phyloP scores from a whole-genome alignment of 2,888 invertebrate species.

The Ormyrus pomaceus region DNA sequence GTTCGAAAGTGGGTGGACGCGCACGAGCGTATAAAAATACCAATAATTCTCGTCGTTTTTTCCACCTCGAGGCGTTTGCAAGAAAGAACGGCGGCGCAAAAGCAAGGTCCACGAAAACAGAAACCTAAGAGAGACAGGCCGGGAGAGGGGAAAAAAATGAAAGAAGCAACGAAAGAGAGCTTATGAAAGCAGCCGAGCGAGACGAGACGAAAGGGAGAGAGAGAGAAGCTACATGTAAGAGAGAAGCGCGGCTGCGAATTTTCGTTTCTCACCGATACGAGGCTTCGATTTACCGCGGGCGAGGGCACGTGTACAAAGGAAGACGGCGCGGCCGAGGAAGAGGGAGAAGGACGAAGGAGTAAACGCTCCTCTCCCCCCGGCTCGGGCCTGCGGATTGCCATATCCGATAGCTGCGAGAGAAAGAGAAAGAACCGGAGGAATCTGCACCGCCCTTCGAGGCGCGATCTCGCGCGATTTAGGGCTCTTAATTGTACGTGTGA shows the following conservation, averaged over 20 bases:
- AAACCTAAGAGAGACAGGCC: slow-evolving; percentile 27
- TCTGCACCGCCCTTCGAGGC: slow-evolving; percentile 67
- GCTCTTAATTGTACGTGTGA: slow-evolving; percentile 72
- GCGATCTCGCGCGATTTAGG: slow-evolving; percentile 72
- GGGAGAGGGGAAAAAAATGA: not conserved
- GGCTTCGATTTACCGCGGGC: slow-evolving; percentile 56
- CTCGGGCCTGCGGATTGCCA: slow-evolving; percentile 25
- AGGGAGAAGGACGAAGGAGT: slow-evolving; percentile 11
- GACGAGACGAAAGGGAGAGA: slow-evolving; percentile 8
- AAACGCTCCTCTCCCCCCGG: slow-evolving; percentile 7
- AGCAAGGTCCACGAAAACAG: slow-evolving; percentile 44
- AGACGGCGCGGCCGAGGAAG: slow-evolving; percentile 21
- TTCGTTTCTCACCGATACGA: slow-evolving; percentile 57
- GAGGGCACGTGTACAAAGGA: slow-evolving; percentile 36
- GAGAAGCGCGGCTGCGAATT: slow-evolving; percentile 44
- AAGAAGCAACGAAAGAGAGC: not conserved
- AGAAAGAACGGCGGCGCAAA: slow-evolving; percentile 22
- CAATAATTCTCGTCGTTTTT: slow-evolving; percentile 52
- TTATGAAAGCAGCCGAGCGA: slow-evolving; percentile 29
- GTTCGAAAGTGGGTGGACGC: slow-evolving; percentile 48
- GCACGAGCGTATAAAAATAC: slow-evolving; percentile 31
- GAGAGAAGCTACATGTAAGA: slow-evolving; percentile 5
- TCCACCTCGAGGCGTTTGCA: slow-evolving; percentile 31
- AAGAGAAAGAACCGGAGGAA: not conserved
- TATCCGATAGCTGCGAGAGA: slow-evolving; percentile 63